Evolutionary conservation across 1,140 invertebrate species (phyloP), one percentile per base, ranked within the genome.

Genomic region (Pectinophora gossypiella): DNA sequence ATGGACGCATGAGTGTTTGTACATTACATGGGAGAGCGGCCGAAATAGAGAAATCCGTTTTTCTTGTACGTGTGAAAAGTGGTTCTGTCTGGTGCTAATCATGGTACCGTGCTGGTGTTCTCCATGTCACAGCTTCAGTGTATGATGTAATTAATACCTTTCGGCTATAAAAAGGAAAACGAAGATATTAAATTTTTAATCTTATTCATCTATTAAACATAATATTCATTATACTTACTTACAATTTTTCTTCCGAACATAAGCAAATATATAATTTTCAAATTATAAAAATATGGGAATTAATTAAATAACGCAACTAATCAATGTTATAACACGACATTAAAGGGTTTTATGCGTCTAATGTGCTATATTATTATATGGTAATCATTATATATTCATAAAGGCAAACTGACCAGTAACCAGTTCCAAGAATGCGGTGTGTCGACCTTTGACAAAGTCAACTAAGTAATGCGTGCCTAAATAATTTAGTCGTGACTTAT

Each of bases 401-500:
- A 66, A 62, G 55, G 59, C 64, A 56, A 64, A 62, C 44, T 62
- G 48, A 58, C 35, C 64, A 57, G 19, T 49, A 64, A 72, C 72
- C 66, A 54, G 72, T 75, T 72, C 57, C 23, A 59, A 65, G 70
- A 76, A 76, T 76, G 70, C 65, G 57, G 68, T 67, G 51, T 62
- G 60, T 49, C 72, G 69, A 76, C 69, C 70, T 76, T 76, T 71
- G 72, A 76, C 70, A 76, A 76, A 61, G 72, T 72, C 70, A 54
- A 56, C 51, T 55, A 54, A 53, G 54, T 58, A 32, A 32, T 32
- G 27, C 27, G 27, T 32, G n/a, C 27, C 53, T 58, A 57, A 51
- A 59, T 57, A 62, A 68, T 63, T 50, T 32, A 32, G 27, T 32
- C 27, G n/a, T 32, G 27, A 32, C 27, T 32, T 32, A n/a, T n/a